A percentile compares a stretch with the other conserved stretches of the same genome.
Evolutionary conservation across 2,888 invertebrate species (phyloP).

Genomic region (Bibio marci): DNA sequence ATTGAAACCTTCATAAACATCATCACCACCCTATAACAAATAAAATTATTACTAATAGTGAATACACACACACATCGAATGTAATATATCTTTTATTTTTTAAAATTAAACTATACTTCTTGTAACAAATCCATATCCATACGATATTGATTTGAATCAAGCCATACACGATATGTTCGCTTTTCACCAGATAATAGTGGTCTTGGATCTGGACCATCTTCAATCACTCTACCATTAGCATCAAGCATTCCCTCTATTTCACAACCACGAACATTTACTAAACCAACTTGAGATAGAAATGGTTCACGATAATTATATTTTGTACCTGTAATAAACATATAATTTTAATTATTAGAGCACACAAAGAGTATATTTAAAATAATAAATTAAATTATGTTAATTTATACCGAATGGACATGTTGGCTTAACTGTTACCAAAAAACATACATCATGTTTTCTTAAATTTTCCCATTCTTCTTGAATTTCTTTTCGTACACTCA

Average conservation of each 20-base stretch:
- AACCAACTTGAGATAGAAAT: constrained; percentile 83
- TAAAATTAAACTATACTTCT: constrained; percentile 27
- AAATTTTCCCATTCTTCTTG: constrained; percentile 94
- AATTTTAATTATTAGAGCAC: constrained; percentile 23
- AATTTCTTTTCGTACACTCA: constrained; percentile 80
- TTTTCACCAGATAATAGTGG: constrained; percentile 76
- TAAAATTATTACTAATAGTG: constrained; percentile 5
- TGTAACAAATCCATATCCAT: constrained; percentile 73
- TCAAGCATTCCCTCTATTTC: constrained; percentile 98
- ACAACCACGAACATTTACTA: constrained; percentile 86
- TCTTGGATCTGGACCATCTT: constrained; percentile 84
- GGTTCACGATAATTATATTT: constrained; percentile 66
- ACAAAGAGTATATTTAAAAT: background rate
- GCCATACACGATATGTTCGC: constrained; percentile 80
- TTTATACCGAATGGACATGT: constrained; percentile 55
- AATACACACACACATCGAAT: background rate
- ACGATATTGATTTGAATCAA: constrained; percentile 95
- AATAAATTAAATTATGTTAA: background rate
- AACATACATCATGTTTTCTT: constrained; percentile 95
- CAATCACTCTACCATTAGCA: constrained; percentile 85
- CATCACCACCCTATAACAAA: constrained; percentile 31
- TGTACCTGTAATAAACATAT: constrained; percentile 40
- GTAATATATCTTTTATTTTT: background rate
- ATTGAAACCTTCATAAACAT: constrained; percentile 86
- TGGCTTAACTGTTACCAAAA: constrained; percentile 82